Base-by-base conservation (phyloP, 2,888 invertebrate genomes). In the Acrobasis consociella region DNA sequence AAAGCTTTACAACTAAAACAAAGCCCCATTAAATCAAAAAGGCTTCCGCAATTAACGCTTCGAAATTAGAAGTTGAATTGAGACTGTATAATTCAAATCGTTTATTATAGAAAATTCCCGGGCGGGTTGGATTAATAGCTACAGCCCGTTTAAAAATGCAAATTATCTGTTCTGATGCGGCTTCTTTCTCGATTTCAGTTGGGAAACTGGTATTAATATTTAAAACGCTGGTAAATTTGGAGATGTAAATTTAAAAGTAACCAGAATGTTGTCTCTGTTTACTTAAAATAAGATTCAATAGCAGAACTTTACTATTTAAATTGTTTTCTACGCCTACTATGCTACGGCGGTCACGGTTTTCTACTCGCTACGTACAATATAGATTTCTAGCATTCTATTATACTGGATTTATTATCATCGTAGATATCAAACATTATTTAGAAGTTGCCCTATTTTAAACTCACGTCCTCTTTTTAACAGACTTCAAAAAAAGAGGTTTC, bases 101-200 rank as follows among this genome's bases (percentile, higher is more conserved):
- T 73, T 74, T 68, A 76, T 76, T 78, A 75, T 71, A 67, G 63
- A 67, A 66, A 69, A 73, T 71, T 73, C 74, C 72, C 74, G 63
- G 65, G 67, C 55, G 74, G 63, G 64, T 65, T 64, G 73, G 81
- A 85, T 84, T 86, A 87, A 87, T 84, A 78, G 78, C 75, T 74
- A 74, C 72, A 68, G 78, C 70, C 76, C 84, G 80, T 82, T 87
- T 85, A 85, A 86, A 85, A 83, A 86, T 87, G 86, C 77, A 86
- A 83, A 82, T 83, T 78, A 82, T 83, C 78, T 77, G 74, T 82
- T 79, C 79, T 77, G 63, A 78, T 81, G 76, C 72, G 76, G 78
- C 71, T 82, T 77, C 81, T 82, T 80, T 78, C 67, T 60, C 69
- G 76, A 82, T 78, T 65, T 75, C 70, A 69, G 72, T 65, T 72